These are phyloP conservation scores for Blera fallax DNA, from an alignment of 2,888 invertebrate species.

Conservation along the genomic window DNA sequence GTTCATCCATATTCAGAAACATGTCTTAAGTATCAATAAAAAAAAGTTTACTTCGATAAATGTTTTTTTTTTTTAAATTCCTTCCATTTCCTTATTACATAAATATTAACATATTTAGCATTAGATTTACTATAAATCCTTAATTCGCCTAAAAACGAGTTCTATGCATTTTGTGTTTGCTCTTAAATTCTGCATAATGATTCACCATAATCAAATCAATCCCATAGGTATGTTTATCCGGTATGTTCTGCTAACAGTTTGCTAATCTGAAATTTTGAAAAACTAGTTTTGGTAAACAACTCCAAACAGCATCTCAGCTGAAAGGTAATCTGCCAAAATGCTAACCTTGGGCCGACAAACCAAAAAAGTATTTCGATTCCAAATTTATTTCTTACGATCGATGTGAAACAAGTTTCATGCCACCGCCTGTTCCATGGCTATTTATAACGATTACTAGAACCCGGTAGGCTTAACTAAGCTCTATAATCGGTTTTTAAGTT, in stretches of 20 bases:
- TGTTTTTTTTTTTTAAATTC: no score
- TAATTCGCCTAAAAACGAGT: no score
- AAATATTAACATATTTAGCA: no score
- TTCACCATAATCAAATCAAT: background rate
- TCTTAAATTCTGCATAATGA: background rate
- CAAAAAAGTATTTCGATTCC: background rate
- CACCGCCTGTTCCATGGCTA: background rate
- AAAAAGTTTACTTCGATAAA: no score
- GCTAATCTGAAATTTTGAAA: background rate
- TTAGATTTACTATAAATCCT: no score
- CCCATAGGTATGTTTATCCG: no score
- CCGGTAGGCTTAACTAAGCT: background rate
- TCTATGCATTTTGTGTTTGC: background rate
- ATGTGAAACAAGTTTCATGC: background rate
- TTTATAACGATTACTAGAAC: background rate
- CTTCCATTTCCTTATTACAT: no score
- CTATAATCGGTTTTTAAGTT: background rate
- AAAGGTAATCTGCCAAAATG: background rate
- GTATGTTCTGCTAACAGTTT: background rate
- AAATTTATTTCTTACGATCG: background rate
- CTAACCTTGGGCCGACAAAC: background rate
- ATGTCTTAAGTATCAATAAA: no score
- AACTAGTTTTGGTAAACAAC: background rate
- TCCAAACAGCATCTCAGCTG: background rate
- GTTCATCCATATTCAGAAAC: no score